Percentiles rank a stretch among this genome's conserved stretches.
Evolutionary conservation across 2,797 vertebrate species (phyloP).

Genomic region (Smutsia gigantea): DNA sequence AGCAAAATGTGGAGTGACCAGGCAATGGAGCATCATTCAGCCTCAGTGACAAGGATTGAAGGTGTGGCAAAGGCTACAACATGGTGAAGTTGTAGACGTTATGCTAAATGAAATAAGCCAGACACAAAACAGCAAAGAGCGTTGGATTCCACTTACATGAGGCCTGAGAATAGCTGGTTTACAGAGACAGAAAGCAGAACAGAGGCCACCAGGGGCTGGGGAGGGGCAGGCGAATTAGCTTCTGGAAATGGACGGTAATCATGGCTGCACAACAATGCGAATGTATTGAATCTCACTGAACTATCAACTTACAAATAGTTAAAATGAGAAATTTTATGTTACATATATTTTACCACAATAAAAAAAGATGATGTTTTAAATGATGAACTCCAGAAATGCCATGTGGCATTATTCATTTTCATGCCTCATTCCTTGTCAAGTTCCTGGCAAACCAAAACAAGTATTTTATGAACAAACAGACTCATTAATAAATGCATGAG

Average conservation of each 20-base stretch:
- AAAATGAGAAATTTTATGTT: background rate
- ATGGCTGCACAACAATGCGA: too few relatives aligned
- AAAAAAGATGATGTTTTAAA: background rate
- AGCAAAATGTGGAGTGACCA: too few relatives aligned
- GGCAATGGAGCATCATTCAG: background rate
- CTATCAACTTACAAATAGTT: background rate
- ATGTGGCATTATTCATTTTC: background rate
- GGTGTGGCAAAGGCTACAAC: background rate
- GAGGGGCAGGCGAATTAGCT: background rate
- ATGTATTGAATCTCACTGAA: background rate
- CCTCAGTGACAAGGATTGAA: background rate
- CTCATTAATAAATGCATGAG: background rate
- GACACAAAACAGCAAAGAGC: background rate
- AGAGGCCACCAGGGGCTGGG: too few relatives aligned
- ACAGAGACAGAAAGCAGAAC: background rate
- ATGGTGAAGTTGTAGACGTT: background rate
- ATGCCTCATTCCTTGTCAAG: background rate
- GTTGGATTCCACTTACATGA: rapidly evolving
- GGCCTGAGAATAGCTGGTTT: background rate
- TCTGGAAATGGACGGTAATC: too few relatives aligned
- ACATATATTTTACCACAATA: background rate
- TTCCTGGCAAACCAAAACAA: background rate
- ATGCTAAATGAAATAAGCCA: background rate
- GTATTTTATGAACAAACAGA: background rate
- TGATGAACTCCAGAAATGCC: background rate